Conservation (phyloP, 2,797 vertebrate genomes). For the Enteromius thamalakanensis region DNA sequence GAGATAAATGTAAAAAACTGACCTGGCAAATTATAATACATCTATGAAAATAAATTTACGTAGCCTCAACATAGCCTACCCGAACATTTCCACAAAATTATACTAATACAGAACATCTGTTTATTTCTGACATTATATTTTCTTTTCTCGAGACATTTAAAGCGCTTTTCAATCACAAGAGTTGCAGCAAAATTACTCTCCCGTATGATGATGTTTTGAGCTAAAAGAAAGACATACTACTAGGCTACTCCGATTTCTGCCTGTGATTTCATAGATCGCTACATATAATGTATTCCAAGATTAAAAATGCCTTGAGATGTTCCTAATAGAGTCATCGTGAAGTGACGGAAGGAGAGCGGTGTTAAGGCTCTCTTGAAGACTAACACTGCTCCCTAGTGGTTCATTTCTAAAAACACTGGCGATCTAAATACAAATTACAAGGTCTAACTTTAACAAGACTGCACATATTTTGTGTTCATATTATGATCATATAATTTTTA, state of each 20-base stretch:
- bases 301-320: not conserved
- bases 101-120: too few species aligned
- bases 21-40: not conserved
- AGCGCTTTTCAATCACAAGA: not conserved
- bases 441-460: not conserved
- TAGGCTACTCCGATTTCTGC: not conserved
- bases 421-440: not conserved
- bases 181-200: not conserved
- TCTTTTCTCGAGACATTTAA: not conserved
- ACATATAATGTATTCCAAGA: not conserved
- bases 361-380: not conserved
- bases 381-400: conserved; percentile 52
- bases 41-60: not conserved
- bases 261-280: not conserved
- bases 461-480: not conserved
- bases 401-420: not conserved
- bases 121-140: not conserved
- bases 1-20: too few species aligned
- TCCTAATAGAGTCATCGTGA: not conserved
- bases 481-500: not conserved
- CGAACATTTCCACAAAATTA: not conserved
- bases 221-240: not conserved
- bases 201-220: not conserved
- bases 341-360: not conserved
- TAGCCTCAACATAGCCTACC: not conserved